A percentile compares a stretch with the other conserved stretches of the same genome.
phyloP scores from a whole-genome alignment of 1,140 invertebrate genomes.

The Danaus plexippus region DNA sequence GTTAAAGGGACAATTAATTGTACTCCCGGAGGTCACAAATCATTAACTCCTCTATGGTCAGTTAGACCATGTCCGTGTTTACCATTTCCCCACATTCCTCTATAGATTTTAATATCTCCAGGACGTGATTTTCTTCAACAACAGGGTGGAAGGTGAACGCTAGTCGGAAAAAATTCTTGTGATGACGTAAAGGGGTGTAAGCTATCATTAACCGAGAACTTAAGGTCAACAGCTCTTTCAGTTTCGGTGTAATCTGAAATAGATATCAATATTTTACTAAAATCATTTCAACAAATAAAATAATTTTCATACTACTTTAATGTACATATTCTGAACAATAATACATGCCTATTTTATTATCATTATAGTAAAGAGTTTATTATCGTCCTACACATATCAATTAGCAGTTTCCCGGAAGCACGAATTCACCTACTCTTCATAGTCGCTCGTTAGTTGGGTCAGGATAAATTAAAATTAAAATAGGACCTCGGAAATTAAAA shows the following conservation, averaged over 20 bases:
- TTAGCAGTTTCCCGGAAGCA: no score
- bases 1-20: no score
- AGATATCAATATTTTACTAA: slow-evolving; percentile 5
- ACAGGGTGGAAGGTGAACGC: slow-evolving; percentile 85
- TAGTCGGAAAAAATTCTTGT: slow-evolving; percentile 91
- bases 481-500: no score
- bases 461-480: no score
- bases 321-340: neutral
- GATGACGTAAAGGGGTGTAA: slow-evolving; percentile 82
- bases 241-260: slow-evolving; percentile 83
- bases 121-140: slow-evolving; percentile 31
- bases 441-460: no score
- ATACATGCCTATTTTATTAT: neutral
- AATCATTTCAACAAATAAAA: neutral
- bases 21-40: no score
- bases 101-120: slow-evolving; percentile 45
- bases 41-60: neutral
- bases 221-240: slow-evolving; percentile 87
- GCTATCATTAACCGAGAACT: slow-evolving; percentile 87
- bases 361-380: no score
- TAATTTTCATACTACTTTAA: neutral
- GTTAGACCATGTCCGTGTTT: slow-evolving; percentile 25
- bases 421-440: no score
- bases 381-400: no score
- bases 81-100: slow-evolving; percentile 49